Conservation (phyloP, 2,797 vertebrate species). For the Rhinichthys osculus region DNA sequence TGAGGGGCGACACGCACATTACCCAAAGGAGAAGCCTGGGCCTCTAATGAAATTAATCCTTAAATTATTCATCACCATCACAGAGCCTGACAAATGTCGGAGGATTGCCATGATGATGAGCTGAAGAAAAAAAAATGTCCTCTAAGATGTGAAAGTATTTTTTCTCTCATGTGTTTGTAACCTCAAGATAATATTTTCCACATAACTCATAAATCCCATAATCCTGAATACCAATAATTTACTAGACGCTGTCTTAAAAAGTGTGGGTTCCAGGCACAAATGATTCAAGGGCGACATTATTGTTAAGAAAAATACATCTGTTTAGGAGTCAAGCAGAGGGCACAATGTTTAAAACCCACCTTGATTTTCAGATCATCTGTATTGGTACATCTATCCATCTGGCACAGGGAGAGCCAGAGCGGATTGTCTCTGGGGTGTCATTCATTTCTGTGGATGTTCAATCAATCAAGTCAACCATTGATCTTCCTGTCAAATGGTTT, state of each 20-base stretch:
- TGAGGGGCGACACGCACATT: constrained; percentile 6
- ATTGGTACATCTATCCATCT: constrained; percentile 48
- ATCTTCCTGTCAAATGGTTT: constrained; percentile 73
- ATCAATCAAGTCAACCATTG: constrained; percentile 78
- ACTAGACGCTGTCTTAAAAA: neutral
- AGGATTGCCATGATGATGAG: constrained; percentile 45
- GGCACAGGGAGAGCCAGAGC: constrained; percentile 59
- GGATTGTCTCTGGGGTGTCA: constrained; percentile 66
- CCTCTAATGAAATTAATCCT: constrained; percentile 54
- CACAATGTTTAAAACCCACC: constrained; percentile 63
- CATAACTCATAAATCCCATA: neutral
- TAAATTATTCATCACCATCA: constrained; percentile 57
- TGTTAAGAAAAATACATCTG: constrained; percentile 17
- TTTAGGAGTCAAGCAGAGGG: constrained; percentile 41
- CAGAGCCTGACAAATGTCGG: constrained; percentile 54
- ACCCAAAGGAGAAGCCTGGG: constrained; percentile 24
- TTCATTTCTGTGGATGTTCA: constrained; percentile 76
- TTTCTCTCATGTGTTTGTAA: constrained; percentile 17
- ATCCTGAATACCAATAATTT: constrained; percentile 14
- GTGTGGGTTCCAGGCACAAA: neutral
- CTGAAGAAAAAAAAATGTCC: constrained; percentile 42
- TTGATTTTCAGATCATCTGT: constrained; percentile 66
- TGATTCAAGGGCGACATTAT: constrained; percentile 10
- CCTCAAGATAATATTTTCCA: neutral
- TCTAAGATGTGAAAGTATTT: constrained; percentile 8